Evolutionary conservation across 2,113 vertebrate genomes (phyloP).

Genomic region (Junco hyemalis): DNA sequence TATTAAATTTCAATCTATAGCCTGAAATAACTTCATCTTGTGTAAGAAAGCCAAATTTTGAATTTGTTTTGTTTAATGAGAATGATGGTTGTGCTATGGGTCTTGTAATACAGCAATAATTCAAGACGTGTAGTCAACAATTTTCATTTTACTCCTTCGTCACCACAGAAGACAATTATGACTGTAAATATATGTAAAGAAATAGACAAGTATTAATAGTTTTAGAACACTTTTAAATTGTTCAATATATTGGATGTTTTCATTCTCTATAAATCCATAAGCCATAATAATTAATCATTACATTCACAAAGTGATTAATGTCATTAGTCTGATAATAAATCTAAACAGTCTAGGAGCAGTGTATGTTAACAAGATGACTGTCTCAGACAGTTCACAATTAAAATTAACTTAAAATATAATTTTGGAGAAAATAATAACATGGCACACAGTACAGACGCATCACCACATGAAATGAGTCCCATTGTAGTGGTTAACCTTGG

Average conservation of each 20-base stretch:
- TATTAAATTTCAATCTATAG: not conserved
- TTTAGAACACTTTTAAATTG: not conserved
- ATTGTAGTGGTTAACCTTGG: not conserved
- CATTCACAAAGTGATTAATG: not conserved
- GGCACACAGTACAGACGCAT: not conserved
- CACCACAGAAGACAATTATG: not conserved
- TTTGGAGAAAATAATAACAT: not conserved
- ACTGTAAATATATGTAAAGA: not conserved
- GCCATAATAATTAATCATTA: not conserved
- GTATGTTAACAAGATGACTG: not conserved
- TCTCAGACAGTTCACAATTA: not conserved
- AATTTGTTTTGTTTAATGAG: not conserved
- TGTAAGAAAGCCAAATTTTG: not conserved
- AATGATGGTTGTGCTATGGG: not conserved
- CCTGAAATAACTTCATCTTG: not conserved
- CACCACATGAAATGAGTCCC: fast-evolving
- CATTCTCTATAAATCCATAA: not conserved
- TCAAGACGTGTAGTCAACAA: not conserved
- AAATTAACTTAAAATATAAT: not conserved
- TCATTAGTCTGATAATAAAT: not conserved
- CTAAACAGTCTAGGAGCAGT: not conserved
- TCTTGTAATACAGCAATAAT: not conserved
- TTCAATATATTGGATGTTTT: not conserved
- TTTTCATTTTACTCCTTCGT: not conserved
- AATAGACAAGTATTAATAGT: not conserved